These are phyloP conservation scores for Prunella himalayana DNA, from an alignment of 2,113 vertebrate genomes.

Conservation along the genomic window DNA sequence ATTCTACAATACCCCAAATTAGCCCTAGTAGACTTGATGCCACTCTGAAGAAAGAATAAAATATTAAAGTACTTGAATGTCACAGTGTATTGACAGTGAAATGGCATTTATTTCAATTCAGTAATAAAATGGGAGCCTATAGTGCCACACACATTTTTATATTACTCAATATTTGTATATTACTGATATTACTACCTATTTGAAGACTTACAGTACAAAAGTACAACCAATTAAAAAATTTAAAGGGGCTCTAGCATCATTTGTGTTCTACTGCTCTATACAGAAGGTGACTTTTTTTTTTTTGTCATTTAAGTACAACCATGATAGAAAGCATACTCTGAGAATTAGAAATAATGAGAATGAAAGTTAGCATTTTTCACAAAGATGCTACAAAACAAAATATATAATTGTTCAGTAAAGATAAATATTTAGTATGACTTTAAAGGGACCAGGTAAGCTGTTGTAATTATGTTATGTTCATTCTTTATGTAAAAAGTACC, in stretches of 20 bases:
- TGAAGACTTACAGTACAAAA: not conserved
- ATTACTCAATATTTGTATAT: not conserved
- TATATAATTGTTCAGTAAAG: not conserved
- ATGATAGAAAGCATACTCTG: not conserved
- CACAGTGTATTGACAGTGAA: slow-evolving; percentile 30
- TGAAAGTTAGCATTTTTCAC: not conserved
- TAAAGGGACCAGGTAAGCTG: not conserved
- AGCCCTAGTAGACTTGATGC: slow-evolving; percentile 53
- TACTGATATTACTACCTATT: not conserved
- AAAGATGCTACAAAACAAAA: not conserved
- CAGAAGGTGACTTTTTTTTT: not conserved
- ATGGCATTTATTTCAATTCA: slow-evolving; percentile 19
- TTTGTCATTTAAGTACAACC: not conserved
- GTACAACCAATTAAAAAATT: not conserved
- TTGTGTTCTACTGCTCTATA: not conserved
- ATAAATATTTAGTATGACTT: not conserved
- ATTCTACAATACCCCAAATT: slow-evolving; percentile 57
- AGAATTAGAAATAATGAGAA: not conserved
- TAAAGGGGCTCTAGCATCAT: slow-evolving; percentile 16
- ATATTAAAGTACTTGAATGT: slow-evolving; percentile 53
- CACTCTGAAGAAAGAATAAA: slow-evolving; percentile 58
- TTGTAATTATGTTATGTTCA: not conserved
- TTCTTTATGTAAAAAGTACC: not conserved
- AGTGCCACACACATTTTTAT: not conserved
- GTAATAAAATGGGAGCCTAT: not conserved